phyloP scores from a whole-genome alignment of 2,113 vertebrate species.

The Apus apus region DNA sequence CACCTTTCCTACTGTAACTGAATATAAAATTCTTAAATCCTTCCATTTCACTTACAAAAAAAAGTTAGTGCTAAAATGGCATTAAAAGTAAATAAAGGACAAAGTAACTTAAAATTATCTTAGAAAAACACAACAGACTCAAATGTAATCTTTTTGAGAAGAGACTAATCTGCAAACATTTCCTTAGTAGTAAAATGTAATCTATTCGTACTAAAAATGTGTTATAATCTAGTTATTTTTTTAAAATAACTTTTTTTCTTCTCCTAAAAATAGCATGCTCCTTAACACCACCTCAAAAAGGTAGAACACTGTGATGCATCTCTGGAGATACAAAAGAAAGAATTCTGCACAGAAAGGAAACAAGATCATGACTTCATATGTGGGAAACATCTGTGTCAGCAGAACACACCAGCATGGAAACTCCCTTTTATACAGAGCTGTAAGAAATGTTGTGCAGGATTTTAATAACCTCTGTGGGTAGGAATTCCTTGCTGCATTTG shows the following conservation, averaged over 20 bases:
- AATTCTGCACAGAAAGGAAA: background rate
- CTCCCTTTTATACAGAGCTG: background rate
- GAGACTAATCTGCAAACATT: background rate
- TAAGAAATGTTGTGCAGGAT: background rate
- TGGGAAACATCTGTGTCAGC: background rate
- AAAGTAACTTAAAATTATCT: background rate
- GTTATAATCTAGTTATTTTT: rapidly evolving
- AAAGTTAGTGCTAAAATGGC: background rate
- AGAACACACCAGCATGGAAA: background rate
- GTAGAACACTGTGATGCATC: background rate
- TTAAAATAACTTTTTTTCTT: too few relatives aligned
- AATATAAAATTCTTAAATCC: background rate
- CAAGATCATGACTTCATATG: background rate
- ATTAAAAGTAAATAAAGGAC: background rate
- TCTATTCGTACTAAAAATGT: background rate
- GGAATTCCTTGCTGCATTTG: background rate
- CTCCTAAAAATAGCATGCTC: background rate
- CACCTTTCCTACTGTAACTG: background rate
- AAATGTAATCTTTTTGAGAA: background rate
- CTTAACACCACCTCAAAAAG: background rate
- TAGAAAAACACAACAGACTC: background rate
- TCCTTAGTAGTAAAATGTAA: background rate
- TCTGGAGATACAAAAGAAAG: background rate
- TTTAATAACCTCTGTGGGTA: background rate
- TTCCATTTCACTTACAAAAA: background rate